These are phyloP conservation scores for Trematocara variabile DNA, from an alignment of 2,113 vertebrate genomes.

Conservation along the genomic window DNA sequence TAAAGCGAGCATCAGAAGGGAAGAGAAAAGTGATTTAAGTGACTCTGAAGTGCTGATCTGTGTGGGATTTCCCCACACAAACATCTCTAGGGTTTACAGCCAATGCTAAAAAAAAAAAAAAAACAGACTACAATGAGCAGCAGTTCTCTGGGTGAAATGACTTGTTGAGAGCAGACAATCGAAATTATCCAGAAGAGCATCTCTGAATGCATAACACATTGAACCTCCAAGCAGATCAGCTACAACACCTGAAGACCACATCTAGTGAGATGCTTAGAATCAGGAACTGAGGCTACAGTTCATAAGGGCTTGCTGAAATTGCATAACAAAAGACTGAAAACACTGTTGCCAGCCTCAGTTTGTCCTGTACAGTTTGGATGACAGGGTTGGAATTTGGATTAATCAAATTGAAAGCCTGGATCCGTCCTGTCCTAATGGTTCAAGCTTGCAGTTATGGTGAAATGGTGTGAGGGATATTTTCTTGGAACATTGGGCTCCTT, in stretches of 20 bases:
- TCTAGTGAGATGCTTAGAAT: background rate
- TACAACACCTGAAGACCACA: background rate
- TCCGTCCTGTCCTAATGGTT: background rate
- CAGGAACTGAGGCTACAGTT: background rate
- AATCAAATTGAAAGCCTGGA: background rate
- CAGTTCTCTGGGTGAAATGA: background rate
- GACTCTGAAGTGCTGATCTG: background rate
- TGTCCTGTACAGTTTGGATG: background rate
- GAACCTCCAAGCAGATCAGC: background rate
- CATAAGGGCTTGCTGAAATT: background rate
- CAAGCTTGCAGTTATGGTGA: background rate
- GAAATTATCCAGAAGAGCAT: background rate
- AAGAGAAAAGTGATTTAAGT: background rate
- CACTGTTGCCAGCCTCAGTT: background rate
- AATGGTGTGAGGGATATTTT: background rate
- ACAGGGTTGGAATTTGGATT: background rate
- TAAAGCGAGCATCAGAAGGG: background rate
- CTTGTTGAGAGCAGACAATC: background rate
- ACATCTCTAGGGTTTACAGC: background rate
- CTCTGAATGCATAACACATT: background rate
- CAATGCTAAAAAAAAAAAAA: background rate
- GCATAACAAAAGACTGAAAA: background rate
- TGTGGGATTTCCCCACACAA: background rate
- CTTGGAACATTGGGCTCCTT: background rate
- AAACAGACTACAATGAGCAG: background rate